These are phyloP conservation scores for Syncerus caffer DNA, from an alignment of 2,797 vertebrate species.

Conservation along the genomic window DNA sequence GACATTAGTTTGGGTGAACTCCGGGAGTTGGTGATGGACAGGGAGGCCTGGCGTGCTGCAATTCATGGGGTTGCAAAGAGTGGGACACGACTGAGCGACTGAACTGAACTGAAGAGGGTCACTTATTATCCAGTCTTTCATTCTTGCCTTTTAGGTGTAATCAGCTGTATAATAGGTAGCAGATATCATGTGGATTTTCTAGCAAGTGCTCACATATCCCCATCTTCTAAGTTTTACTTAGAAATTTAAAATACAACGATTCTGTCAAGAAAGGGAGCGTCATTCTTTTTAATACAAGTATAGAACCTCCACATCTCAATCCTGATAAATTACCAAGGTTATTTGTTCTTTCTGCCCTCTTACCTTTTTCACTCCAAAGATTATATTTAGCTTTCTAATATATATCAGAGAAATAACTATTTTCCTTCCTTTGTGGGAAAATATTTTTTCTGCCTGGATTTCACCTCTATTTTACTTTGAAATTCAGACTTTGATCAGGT, in stretches of 20 bases:
- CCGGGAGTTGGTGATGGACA: too few species aligned
- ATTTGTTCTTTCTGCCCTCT: not conserved
- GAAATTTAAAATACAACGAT: not conserved
- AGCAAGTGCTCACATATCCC: not conserved
- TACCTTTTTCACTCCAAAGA: not conserved
- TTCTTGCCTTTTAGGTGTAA: not conserved
- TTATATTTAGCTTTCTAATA: not conserved
- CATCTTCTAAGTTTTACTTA: not conserved
- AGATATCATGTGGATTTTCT: not conserved
- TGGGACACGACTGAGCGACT: too few species aligned
- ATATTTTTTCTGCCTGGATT: not conserved
- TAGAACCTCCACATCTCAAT: too few species aligned
- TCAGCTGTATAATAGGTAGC: not conserved
- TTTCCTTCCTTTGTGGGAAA: not conserved
- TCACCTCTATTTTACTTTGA: not conserved
- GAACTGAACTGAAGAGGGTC: too few species aligned
- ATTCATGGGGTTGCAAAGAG: too few species aligned
- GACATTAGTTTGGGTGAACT: too few species aligned
- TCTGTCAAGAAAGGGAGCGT: not conserved
- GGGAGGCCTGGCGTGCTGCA: too few species aligned
- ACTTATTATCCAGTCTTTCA: not conserved
- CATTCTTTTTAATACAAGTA: not conserved
- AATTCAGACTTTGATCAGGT: not conserved
- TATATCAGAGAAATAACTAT: not conserved
- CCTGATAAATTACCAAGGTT: not conserved